Conservation (phyloP, 2,797 vertebrate genomes). For the Carduelis carduelis region DNA sequence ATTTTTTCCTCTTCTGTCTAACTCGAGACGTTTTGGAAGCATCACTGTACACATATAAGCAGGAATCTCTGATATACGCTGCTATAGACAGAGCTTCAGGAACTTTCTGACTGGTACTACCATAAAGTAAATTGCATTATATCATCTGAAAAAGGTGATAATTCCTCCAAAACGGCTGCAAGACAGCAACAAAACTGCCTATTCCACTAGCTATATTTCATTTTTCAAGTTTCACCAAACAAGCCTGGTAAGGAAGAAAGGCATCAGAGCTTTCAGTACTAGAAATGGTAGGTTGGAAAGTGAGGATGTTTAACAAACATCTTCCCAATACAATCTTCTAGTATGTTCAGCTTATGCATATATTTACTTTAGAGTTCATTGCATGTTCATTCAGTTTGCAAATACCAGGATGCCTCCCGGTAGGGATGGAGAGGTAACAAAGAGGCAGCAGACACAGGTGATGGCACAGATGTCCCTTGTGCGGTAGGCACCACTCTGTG, state of each 20-base stretch:
- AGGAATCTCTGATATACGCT: not conserved
- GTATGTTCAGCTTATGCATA: not conserved
- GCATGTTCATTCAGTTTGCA: not conserved
- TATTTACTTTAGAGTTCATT: conserved; percentile 14
- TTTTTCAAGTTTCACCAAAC: not conserved
- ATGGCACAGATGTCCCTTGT: not conserved
- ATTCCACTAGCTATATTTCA: not conserved
- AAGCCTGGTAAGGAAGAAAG: not conserved
- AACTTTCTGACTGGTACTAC: not conserved
- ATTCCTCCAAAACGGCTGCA: not conserved
- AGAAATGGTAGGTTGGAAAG: not conserved
- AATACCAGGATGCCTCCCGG: not conserved
- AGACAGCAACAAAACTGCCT: not conserved
- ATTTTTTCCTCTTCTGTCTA: not conserved
- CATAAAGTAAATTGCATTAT: not conserved
- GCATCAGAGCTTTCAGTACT: fast-evolving
- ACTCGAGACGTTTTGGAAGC: not conserved
- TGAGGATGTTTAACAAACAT: not conserved
- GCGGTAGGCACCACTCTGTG: fast-evolving
- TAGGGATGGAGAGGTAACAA: not conserved
- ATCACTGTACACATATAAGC: not conserved
- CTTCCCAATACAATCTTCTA: not conserved
- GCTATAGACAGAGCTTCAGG: not conserved
- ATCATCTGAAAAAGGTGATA: not conserved
- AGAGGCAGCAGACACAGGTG: not conserved